Percentiles rank a stretch among this genome's conserved stretches.
Evolutionary conservation across 2,888 invertebrate genomes (phyloP).

Genomic region (Amiota communis): DNA sequence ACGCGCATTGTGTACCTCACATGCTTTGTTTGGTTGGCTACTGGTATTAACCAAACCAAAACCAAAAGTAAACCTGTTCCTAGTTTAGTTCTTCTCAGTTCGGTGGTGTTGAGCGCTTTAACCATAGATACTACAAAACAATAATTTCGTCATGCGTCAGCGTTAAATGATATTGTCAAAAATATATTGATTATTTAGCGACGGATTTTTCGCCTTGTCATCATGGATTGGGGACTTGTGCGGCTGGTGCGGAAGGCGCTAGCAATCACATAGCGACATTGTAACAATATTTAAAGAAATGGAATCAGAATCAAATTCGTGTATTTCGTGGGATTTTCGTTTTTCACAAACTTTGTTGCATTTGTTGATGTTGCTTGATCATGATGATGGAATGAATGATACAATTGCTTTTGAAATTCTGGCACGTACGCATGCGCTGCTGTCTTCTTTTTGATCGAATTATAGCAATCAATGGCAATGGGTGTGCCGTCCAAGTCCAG

Average conservation of each 20-base stretch:
- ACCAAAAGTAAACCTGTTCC: conserved; percentile 47
- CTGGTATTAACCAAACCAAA: conserved; percentile 52
- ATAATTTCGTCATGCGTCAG: conserved; percentile 55
- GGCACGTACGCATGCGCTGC: conserved; percentile 24
- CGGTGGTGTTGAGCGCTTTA: neutral
- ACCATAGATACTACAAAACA: conserved; percentile 1
- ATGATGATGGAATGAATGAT: neutral
- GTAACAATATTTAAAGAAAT: neutral
- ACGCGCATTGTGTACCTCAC: conserved; percentile 59
- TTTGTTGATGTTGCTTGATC: neutral
- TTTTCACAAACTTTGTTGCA: neutral
- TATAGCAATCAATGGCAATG: conserved; percentile 1
- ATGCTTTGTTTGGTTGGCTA: conserved; percentile 45
- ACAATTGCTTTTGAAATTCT: neutral
- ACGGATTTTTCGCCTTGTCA: conserved; percentile 58
- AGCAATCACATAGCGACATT: neutral
- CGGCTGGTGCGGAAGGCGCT: conserved; percentile 29
- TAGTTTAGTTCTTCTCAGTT: conserved; percentile 11
- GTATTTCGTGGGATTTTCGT: conserved; percentile 16
- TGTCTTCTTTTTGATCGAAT: neutral
- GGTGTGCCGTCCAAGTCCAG: neutral
- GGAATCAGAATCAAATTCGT: neutral
- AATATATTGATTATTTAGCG: conserved; percentile 59
- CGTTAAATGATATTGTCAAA: conserved; percentile 63
- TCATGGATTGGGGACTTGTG: conserved; percentile 29